Base-by-base conservation (phyloP, 2,888 invertebrate genomes). In the Choristoneura rosaceana region DNA sequence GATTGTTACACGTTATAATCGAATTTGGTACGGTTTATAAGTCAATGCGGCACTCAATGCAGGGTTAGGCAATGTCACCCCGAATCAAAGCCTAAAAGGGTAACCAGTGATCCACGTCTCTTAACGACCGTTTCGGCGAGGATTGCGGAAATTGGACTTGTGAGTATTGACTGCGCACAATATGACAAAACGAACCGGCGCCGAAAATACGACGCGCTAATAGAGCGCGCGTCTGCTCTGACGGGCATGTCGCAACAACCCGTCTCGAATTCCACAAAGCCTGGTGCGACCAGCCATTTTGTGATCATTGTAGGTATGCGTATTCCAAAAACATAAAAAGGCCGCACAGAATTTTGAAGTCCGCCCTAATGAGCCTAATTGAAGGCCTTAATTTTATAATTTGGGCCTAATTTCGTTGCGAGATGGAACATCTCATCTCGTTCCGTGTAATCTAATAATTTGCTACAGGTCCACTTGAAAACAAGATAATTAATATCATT, bases 361-460 rank as follows among this genome's bases (percentile, higher is more conserved):
- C 12, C 55, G 52, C 71, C 76, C 80, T 84, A 80, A 82, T 82
- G 78, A 81, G 63, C 63, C 70, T 80, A 82, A 83, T 83, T 84
- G 76, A 76, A 74, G 77, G 71, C 69, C 76, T 77, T 82, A 83
- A 85, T 85, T 83, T 80, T 75, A 81, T 84, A 82, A 84, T 81
- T 81, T 73, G 74, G 55, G 73, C 69, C 76, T 82, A 80, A 84
- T 82, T 83, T 82, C 66, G 78, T 79, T 77, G 60, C 66, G 73
- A 45, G 59, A 38, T 62, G 43, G 60, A n/a, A 33, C 12, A 61
- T 33, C 17, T n/a, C 12, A 34, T 52, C 45, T 17, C n/a, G n/a
- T 38, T 50, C 17, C 12, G 41, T 12, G 45, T 70, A 50, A 59
- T 60, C 15, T 41, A 34, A 58, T 47, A 59, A 60, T 62, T 43